A percentile compares a stretch with the other conserved stretches of the same genome.
Conservation (phyloP, 2,797 vertebrate species). For the Trachurus trachurus region DNA sequence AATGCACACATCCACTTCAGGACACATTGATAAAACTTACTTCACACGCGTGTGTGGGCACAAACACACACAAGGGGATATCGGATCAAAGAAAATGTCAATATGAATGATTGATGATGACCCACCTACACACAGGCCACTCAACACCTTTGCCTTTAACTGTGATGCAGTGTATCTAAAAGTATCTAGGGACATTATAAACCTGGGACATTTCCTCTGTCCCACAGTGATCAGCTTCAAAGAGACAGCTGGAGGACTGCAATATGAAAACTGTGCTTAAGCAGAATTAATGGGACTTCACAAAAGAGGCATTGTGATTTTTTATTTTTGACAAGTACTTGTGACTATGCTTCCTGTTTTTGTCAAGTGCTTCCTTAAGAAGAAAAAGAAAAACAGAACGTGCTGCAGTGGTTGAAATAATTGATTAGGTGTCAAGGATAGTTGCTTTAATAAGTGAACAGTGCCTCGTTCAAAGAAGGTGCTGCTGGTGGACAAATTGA, state of each 20-base stretch:
- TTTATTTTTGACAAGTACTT: not conserved
- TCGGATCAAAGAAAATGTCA: slow-evolving; percentile 77
- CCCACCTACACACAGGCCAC: slow-evolving; percentile 48
- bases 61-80: slow-evolving; percentile 26
- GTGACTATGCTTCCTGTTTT: not conserved
- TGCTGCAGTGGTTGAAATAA: slow-evolving; percentile 15
- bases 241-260: not conserved
- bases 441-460: slow-evolving; percentile 41
- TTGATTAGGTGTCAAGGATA: slow-evolving; percentile 29
- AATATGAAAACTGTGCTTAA: not conserved
- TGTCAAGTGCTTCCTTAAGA: not conserved
- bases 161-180: slow-evolving; percentile 6
- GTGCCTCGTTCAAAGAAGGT: slow-evolving; percentile 19
- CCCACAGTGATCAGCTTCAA: not conserved
- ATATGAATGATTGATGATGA: slow-evolving; percentile 79
- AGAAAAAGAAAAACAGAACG: not conserved
- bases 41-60: not conserved
- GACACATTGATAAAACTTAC: not conserved
- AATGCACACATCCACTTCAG: not conserved
- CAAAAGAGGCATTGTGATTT: not conserved
- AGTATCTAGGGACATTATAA: not conserved
- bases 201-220: not conserved
- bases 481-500: slow-evolving; percentile 36
- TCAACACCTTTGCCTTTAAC: slow-evolving; percentile 25
- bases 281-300: slow-evolving; percentile 7